A percentile compares a stretch with the other conserved stretches of the same genome.
Conservation (phyloP, 2,797 vertebrate genomes). For the Sus cebifrons region DNA sequence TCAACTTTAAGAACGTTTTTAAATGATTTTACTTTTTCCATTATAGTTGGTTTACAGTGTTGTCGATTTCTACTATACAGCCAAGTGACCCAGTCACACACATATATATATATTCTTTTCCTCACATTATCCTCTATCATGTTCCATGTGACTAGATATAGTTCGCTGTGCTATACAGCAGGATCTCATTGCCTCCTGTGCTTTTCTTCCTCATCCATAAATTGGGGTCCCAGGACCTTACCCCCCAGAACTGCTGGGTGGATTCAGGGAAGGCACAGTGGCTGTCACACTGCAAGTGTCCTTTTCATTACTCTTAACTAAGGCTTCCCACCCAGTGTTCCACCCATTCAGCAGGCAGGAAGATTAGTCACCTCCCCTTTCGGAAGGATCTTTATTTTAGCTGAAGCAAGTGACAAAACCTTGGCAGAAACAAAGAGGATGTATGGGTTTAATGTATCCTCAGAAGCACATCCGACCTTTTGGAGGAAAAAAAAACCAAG, state of each 20-base stretch:
- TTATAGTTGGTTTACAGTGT: too few relatives aligned
- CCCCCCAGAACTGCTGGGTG: background rate
- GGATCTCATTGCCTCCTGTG: background rate
- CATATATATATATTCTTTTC: too few relatives aligned
- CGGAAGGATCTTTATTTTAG: constrained; percentile 47
- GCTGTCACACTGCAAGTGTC: background rate
- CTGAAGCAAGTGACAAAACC: constrained; percentile 69
- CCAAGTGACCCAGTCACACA: too few relatives aligned
- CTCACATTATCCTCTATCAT: too few relatives aligned
- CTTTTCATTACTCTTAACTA: background rate
- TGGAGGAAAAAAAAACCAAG: background rate
- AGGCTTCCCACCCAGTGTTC: background rate
- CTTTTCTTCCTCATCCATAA: background rate
- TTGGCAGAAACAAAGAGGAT: constrained; percentile 65
- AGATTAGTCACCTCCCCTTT: background rate
- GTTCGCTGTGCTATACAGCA: too few relatives aligned
- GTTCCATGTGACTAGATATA: too few relatives aligned
- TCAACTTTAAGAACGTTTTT: too few relatives aligned
- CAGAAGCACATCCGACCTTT: constrained; percentile 53
- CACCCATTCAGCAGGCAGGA: background rate
- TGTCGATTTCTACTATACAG: too few relatives aligned
- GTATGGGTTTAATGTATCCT: constrained; percentile 32
- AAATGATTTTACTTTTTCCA: too few relatives aligned
- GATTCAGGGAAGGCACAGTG: background rate
- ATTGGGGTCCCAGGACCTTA: background rate